Percentiles rank a stretch among this genome's conserved stretches.
These are phyloP conservation scores for Polydrusus cervinus DNA, from an alignment of 2,888 invertebrate species.

Conservation along the genomic window DNA sequence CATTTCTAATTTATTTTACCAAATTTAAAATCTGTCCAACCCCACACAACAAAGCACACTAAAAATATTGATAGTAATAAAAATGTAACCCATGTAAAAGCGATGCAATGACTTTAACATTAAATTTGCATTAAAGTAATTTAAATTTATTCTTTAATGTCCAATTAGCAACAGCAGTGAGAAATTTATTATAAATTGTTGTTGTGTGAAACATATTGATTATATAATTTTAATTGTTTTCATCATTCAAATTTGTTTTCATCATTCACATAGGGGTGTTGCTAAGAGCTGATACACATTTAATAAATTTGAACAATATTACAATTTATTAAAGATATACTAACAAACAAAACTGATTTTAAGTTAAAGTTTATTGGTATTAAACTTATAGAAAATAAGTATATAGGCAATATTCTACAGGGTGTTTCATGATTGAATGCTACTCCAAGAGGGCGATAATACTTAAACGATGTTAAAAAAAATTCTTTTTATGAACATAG, in stretches of 20 bases:
- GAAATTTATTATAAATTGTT: constrained; percentile 43
- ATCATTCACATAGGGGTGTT: background rate
- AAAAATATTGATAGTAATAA: constrained; percentile 1
- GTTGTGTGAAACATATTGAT: constrained; percentile 29
- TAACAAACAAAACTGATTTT: background rate
- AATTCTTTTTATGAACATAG: too few relatives aligned
- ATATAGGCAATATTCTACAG: too few relatives aligned
- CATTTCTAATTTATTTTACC: too few relatives aligned
- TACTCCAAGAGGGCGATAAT: too few relatives aligned
- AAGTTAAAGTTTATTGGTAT: background rate
- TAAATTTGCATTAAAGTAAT: constrained; percentile 37
- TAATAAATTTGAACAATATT: constrained; percentile 8
- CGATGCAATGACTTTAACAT: constrained; percentile 25
- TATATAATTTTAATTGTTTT: constrained; percentile 1
- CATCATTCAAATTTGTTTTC: too few relatives aligned
- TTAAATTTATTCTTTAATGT: constrained; percentile 44
- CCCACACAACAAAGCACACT: background rate
- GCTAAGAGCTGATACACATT: background rate
- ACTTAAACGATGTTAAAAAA: too few relatives aligned
- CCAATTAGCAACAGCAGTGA: constrained; percentile 34
- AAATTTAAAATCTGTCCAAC: too few relatives aligned
- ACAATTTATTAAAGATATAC: background rate
- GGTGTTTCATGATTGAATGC: too few relatives aligned
- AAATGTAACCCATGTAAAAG: constrained; percentile 21
- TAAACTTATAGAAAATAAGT: background rate